Conservation (phyloP, 2,113 vertebrate species). For the Spea bombifrons region DNA sequence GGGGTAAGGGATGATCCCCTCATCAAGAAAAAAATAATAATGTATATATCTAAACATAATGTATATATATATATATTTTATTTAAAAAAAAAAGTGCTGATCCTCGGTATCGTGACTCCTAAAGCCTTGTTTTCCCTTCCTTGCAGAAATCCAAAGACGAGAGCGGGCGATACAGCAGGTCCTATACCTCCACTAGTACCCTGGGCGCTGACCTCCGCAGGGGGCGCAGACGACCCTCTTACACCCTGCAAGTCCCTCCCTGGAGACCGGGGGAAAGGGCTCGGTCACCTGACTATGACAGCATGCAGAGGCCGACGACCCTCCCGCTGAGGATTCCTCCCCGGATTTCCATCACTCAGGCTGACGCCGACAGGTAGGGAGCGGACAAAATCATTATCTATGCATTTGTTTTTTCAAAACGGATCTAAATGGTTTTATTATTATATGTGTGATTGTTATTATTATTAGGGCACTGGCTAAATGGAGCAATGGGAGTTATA, state of each 20-base stretch:
- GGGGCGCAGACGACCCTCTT: slow-evolving; percentile 69
- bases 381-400: not conserved
- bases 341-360: slow-evolving; percentile 75
- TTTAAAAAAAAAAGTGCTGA: too few relatives aligned
- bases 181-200: slow-evolving; percentile 68
- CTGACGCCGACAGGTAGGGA: slow-evolving; percentile 70
- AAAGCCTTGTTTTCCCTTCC: slow-evolving; percentile 31
- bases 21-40: too few relatives aligned
- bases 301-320: slow-evolving; percentile 68
- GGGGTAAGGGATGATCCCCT: too few relatives aligned
- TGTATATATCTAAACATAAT: too few relatives aligned
- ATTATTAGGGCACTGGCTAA: too few relatives aligned
- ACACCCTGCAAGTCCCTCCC: slow-evolving; percentile 71
- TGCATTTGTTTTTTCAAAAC: not conserved
- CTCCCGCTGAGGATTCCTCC: slow-evolving; percentile 74
- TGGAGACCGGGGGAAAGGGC: slow-evolving; percentile 70
- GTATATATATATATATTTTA: too few relatives aligned
- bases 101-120: too few relatives aligned
- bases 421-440: not conserved
- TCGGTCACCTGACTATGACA: slow-evolving; percentile 66
- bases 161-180: slow-evolving; percentile 65
- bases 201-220: slow-evolving; percentile 71
- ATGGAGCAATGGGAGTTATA: too few relatives aligned
- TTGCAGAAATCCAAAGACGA: slow-evolving; percentile 66
- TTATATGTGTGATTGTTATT: too few relatives aligned